A percentile compares a stretch with the other conserved stretches of the same genome.
phyloP scores from a whole-genome alignment of 2,888 invertebrate genomes.

The Rotaria socialis region DNA sequence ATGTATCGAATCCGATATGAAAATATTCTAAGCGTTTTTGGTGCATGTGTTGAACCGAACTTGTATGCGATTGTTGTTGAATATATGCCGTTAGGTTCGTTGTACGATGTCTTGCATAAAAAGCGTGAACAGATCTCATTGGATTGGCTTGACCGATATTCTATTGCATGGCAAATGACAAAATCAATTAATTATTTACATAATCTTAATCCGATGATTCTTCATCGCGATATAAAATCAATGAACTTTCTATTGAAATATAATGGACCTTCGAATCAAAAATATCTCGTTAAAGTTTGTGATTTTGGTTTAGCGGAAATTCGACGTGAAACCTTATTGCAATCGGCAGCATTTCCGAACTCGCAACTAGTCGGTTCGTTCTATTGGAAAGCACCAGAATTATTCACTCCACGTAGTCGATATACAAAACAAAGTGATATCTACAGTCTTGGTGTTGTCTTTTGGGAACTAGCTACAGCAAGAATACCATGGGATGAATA shows the following conservation, averaged over 20 bases:
- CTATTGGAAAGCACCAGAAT: slow-evolving; percentile 17
- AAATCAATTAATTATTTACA: slow-evolving; percentile 56
- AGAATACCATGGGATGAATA: neutral
- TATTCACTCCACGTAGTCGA: neutral
- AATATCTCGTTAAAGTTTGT: slow-evolving; percentile 19
- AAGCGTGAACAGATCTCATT: slow-evolving; percentile 48
- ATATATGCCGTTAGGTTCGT: slow-evolving; percentile 53
- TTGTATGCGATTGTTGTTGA: slow-evolving; percentile 54
- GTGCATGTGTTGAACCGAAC: slow-evolving; percentile 51
- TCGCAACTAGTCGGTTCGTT: neutral
- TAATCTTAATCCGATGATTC: slow-evolving; percentile 52
- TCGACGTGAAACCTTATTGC: neutral
- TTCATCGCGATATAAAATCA: slow-evolving; percentile 56
- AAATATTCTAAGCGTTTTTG: slow-evolving; percentile 49
- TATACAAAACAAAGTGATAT: slow-evolving; percentile 7
- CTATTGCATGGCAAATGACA: slow-evolving; percentile 53
- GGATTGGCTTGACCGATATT: slow-evolving; percentile 47
- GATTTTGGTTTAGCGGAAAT: slow-evolving; percentile 31
- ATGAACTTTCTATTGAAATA: slow-evolving; percentile 53
- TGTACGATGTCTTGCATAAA: slow-evolving; percentile 52
- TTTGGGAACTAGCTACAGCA: neutral
- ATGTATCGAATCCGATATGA: slow-evolving; percentile 23
- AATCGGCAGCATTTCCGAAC: neutral
- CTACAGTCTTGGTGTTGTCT: neutral
- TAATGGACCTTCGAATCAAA: neutral